These are phyloP conservation scores for Encarsia formosa DNA, from an alignment of 2,888 invertebrate species.

Conservation along the genomic window DNA sequence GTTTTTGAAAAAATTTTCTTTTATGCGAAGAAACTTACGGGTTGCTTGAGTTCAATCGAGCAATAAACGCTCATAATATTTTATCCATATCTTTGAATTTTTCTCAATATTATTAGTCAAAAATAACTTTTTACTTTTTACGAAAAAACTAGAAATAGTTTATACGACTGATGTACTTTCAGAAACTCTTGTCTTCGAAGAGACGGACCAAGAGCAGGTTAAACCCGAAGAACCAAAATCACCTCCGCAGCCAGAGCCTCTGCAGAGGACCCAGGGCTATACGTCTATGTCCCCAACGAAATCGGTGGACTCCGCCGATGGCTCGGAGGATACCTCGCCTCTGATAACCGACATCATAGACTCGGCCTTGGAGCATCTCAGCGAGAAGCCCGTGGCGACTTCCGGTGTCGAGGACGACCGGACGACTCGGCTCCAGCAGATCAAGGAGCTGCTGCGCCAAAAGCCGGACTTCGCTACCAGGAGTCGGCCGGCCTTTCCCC, in stretches of 20 bases:
- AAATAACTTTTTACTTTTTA: too few relatives aligned
- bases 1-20: too few relatives aligned
- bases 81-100: too few relatives aligned
- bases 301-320: constrained; percentile 16
- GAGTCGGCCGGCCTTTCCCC: constrained; percentile 59
- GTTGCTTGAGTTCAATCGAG: too few relatives aligned
- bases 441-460: constrained; percentile 66
- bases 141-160: too few relatives aligned
- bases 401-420: constrained; percentile 54
- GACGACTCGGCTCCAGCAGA: constrained; percentile 64
- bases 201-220: too few relatives aligned
- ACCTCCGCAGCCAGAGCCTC: background rate
- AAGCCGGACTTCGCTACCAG: constrained; percentile 63
- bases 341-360: constrained; percentile 10
- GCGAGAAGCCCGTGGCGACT: constrained; percentile 21
- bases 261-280: constrained; percentile 11
- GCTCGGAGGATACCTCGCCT: constrained; percentile 29
- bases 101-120: too few relatives aligned
- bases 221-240: background rate
- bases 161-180: too few relatives aligned
- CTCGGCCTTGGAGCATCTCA: constrained; percentile 23
- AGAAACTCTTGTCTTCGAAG: too few relatives aligned
- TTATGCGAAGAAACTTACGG: too few relatives aligned
- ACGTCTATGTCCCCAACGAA: constrained; percentile 27
- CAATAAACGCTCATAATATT: too few relatives aligned